phyloP scores from a whole-genome alignment of 2,888 invertebrate species.

The Eupeodes latifasciatus region DNA sequence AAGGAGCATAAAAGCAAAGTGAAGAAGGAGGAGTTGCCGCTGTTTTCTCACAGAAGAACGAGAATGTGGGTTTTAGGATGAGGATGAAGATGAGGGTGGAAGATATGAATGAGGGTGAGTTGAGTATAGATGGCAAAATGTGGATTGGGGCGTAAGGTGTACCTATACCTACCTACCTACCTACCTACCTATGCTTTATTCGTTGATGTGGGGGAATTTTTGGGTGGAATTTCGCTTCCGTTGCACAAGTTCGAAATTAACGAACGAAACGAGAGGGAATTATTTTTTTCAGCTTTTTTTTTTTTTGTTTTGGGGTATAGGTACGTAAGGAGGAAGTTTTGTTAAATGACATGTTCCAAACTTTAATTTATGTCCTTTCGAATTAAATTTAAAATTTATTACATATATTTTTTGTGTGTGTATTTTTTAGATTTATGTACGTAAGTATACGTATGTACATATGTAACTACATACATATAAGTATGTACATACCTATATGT shows the following conservation, averaged over 20 bases:
- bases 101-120: neutral
- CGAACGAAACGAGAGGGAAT: constrained; percentile 41
- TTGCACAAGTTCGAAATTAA: constrained; percentile 74
- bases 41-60: constrained; percentile 35
- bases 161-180: too few species aligned
- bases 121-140: neutral
- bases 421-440: constrained; percentile 6
- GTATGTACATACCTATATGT: neutral
- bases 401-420: constrained; percentile 72
- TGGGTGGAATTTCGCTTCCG: constrained; percentile 62
- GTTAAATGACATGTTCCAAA: constrained; percentile 84
- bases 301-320: neutral
- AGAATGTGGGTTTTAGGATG: neutral
- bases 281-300: constrained; percentile 9
- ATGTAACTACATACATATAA: neutral
- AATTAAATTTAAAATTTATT: constrained; percentile 84
- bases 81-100: neutral
- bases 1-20: constrained; percentile 64
- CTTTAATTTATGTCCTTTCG: constrained; percentile 84
- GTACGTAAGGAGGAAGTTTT: constrained; percentile 77
- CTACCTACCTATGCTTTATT: too few species aligned
- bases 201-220: constrained; percentile 21
- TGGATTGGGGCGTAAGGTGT: neutral
- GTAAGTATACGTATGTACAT: constrained; percentile 30
- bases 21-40: constrained; percentile 51